Evolutionary conservation across 2,888 invertebrate species (phyloP).

Genomic region (Microctonus brassicae): DNA sequence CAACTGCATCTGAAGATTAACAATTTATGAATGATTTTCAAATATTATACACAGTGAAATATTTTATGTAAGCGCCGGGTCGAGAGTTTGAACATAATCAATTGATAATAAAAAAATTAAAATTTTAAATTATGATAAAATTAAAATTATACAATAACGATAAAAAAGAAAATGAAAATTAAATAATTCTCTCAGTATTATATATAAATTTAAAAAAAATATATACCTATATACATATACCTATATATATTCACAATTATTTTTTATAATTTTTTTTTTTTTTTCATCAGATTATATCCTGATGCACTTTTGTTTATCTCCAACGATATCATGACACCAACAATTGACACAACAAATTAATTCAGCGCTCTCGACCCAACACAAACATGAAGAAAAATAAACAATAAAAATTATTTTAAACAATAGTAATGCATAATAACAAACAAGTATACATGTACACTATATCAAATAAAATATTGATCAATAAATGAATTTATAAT

Average conservation of each 20-base stretch:
- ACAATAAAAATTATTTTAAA: background rate
- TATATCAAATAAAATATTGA: too few relatives aligned
- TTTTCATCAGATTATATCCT: background rate
- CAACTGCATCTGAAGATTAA: conserved; percentile 12
- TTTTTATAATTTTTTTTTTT: background rate
- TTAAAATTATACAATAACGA: background rate
- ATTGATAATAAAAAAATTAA: too few relatives aligned
- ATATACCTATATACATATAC: background rate
- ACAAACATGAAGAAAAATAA: background rate
- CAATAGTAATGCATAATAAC: too few relatives aligned
- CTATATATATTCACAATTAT: background rate
- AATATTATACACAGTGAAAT: background rate
- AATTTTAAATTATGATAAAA: background rate
- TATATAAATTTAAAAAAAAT: background rate
- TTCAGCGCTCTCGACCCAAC: background rate
- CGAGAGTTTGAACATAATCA: background rate
- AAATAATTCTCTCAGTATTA: too few relatives aligned
- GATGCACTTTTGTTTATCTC: background rate
- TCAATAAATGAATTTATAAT: background rate
- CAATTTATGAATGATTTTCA: background rate
- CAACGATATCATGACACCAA: background rate
- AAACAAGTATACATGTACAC: too few relatives aligned
- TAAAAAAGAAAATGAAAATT: too few relatives aligned
- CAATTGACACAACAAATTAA: background rate
- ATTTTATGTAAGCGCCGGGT: background rate